A percentile compares a stretch with the other conserved stretches of the same genome.
Evolutionary conservation across 1,140 invertebrate species (phyloP).

Genomic region (Drosophila watanabei): DNA sequence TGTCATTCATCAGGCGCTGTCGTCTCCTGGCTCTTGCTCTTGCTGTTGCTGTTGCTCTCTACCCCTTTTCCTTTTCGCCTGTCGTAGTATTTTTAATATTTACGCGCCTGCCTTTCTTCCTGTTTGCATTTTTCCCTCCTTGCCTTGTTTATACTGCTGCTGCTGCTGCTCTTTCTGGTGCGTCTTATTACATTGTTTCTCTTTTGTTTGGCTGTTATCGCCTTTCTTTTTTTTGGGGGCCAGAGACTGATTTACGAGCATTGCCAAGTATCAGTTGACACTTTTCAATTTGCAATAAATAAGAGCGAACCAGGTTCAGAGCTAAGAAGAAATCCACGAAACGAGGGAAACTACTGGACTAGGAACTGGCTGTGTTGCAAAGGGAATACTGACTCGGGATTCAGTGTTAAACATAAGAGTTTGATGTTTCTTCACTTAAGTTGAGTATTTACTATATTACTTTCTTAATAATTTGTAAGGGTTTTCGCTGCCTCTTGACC

Average conservation of each 20-base stretch:
- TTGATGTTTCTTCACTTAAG: too few species aligned
- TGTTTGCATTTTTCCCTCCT: conserved; percentile 48
- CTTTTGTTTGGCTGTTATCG: conserved; percentile 24
- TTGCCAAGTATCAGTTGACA: conserved; percentile 56
- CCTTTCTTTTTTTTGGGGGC: conserved; percentile 34
- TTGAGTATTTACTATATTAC: too few species aligned
- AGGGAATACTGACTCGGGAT: background rate
- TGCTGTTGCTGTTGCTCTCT: conserved; percentile 38
- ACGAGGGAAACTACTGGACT: conserved; percentile 7
- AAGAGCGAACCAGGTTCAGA: conserved; percentile 14
- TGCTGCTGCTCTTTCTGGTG: conserved; percentile 16
- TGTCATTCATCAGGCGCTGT: conserved; percentile 71
- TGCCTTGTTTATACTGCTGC: conserved; percentile 44
- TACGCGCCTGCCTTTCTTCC: conserved; percentile 67
- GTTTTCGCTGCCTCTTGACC: too few species aligned
- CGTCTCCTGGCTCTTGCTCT: conserved; percentile 28
- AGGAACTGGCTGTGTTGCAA: conserved; percentile 23
- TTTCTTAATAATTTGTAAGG: background rate
- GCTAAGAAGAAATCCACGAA: conserved; percentile 6
- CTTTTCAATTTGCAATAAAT: conserved; percentile 77
- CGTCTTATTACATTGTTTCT: conserved; percentile 27
- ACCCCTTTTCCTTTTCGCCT: conserved; percentile 52
- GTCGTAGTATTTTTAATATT: conserved; percentile 70
- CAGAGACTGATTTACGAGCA: conserved; percentile 55
- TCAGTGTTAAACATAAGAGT: background rate